Percentiles rank a stretch among this genome's conserved stretches.
Evolutionary conservation across 92 coral and sea anemone species (phyloP).

Genomic region (Bergia puertoricense): DNA sequence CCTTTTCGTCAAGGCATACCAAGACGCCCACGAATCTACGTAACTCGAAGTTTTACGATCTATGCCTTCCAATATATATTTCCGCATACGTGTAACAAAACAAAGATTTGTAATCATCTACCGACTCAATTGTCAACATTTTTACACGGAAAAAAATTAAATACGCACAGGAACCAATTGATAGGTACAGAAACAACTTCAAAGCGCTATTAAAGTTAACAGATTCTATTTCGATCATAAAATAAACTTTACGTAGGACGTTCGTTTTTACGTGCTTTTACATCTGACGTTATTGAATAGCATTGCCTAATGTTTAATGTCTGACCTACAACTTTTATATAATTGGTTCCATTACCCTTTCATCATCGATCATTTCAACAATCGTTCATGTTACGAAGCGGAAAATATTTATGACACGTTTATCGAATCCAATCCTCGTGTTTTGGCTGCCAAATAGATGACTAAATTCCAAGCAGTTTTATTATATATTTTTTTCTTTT

Average conservation of each 20-base stretch:
- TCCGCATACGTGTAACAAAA: neutral
- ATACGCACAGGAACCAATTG: neutral
- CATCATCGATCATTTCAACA: too few species aligned
- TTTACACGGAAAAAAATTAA: neutral
- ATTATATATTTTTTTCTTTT: too few species aligned
- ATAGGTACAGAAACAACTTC: neutral
- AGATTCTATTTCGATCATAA: neutral
- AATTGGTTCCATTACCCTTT: too few species aligned
- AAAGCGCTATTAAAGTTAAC: neutral
- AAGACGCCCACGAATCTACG: neutral
- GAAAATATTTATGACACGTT: neutral
- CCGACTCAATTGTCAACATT: too few species aligned
- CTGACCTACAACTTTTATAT: too few species aligned
- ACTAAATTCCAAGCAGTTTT: neutral
- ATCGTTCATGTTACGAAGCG: neutral
- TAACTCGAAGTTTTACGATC: neutral
- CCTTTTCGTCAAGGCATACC: neutral
- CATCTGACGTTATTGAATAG: too few species aligned
- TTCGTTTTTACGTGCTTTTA: too few species aligned
- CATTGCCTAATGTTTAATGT: too few species aligned
- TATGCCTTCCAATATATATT: neutral
- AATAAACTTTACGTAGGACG: too few species aligned
- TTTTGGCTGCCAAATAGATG: neutral
- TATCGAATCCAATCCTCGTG: neutral
- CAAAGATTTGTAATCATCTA: neutral